Evolutionary conservation across 2,113 vertebrate genomes (phyloP), one percentile per base, ranked within the genome.

Genomic region (Neogobius melanostomus): DNA sequence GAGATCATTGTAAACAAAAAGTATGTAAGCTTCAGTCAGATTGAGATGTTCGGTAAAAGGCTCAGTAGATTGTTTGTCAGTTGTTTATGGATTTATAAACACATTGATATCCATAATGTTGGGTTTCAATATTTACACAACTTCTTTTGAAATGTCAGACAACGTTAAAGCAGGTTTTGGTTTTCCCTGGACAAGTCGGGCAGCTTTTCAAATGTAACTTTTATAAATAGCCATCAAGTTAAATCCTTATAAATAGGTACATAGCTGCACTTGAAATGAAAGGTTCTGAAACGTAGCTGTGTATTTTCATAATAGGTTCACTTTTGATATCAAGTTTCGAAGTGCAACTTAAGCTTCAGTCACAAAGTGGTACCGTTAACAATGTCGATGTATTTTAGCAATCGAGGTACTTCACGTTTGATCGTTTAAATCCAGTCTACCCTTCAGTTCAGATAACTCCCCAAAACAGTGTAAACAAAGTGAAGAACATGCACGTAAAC

Each of bases 401-500:
- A 65, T 12, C n/a, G 76, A 81, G 77, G 76, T 72, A 72, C 68
- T 45, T 51, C 6, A 57, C 56, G 1, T 45, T 44, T 61, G 36
- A 7, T 44, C 15, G 46, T 42, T 50, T 50, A 12, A 48, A 11
- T 64, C 69, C 80, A 81, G 59, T 66, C 68, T 14, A 10, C 44
- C 54, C 16, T 61, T 28, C 53, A 56, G 28, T 56, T 78, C 14
- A 44, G 6, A 82, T 14, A 21, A 78, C 17, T 36, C 17, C 67
- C 72, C 73, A 59, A 50, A 56, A 79, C 6, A 6, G 69, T 87
- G 87, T 76, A 76, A 85, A 84, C 77, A 84, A 85, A 87, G 79
- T 75, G 0, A 72, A 46, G 4, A 36, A 60, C 14, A 69, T 82
- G 86, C 54, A 15, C 74, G 91, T 87, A 79, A 83, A 89, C 83